These are phyloP conservation scores for Lemur catta DNA, from an alignment of 2,797 vertebrate species.

Conservation along the genomic window DNA sequence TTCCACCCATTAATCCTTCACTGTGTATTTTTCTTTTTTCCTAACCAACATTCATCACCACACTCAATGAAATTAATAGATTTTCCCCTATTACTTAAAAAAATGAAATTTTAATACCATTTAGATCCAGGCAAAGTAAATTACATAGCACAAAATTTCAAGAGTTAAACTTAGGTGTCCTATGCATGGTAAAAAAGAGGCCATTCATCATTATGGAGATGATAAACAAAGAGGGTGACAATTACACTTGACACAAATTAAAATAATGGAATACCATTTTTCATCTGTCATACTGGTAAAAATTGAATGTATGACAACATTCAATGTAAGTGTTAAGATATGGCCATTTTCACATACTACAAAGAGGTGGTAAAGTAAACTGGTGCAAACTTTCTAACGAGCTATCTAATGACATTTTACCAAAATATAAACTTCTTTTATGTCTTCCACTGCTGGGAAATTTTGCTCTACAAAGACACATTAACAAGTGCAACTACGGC, in stretches of 20 bases:
- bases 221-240: neutral
- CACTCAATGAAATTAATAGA: neutral
- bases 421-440: conserved; percentile 3
- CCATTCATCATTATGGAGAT: neutral
- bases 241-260: conserved; percentile 26
- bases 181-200: neutral
- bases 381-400: neutral
- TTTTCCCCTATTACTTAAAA: neutral
- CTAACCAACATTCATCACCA: neutral
- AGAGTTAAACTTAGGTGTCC: neutral
- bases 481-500: neutral
- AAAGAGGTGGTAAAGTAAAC: neutral
- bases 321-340: neutral
- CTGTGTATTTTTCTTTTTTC: neutral
- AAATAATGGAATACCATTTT: neutral
- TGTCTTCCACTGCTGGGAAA: neutral
- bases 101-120: neutral
- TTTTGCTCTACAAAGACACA: neutral
- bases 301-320: neutral
- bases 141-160: neutral
- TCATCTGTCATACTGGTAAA: neutral
- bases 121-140: conserved; percentile 9
- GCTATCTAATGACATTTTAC: neutral
- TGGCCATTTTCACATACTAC: neutral
- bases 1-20: neutral